These are phyloP conservation scores for Champsocephalus gunnari DNA, from an alignment of 2,797 vertebrate genomes.

Conservation along the genomic window DNA sequence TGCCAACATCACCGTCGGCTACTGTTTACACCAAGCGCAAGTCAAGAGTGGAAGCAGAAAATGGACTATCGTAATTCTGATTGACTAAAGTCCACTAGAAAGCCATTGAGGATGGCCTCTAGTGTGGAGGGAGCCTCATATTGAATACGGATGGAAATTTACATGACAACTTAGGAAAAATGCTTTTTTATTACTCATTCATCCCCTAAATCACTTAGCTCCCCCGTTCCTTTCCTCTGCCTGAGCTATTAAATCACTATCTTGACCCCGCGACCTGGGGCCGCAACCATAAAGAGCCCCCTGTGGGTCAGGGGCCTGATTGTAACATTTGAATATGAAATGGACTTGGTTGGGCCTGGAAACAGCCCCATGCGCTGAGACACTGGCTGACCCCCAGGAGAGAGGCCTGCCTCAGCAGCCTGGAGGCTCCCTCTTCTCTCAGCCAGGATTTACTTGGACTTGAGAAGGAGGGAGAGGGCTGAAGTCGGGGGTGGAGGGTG, in stretches of 20 bases:
- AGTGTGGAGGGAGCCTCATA: conserved; percentile 64
- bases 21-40: conserved; percentile 73
- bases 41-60: conserved; percentile 68
- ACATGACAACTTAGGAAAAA: conserved; percentile 87
- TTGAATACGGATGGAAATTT: conserved; percentile 77
- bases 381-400: conserved; percentile 84
- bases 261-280: conserved; percentile 87
- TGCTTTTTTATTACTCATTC: conserved; percentile 88
- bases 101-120: conserved; percentile 65
- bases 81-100: conserved; percentile 71
- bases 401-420: conserved; percentile 79
- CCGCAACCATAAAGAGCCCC: conserved; percentile 86
- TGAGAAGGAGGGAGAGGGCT: conserved; percentile 75
- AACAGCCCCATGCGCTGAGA: conserved; percentile 83
- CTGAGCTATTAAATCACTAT: conserved; percentile 88
- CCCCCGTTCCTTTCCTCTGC: conserved; percentile 80
- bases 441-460: conserved; percentile 85
- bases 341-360: conserved; percentile 84
- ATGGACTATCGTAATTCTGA: conserved; percentile 67
- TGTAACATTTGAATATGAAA: conserved; percentile 92
- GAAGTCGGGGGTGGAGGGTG: conserved; percentile 56
- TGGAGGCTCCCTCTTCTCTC: conserved; percentile 64
- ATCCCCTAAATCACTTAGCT: conserved; percentile 84
- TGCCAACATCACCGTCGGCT: conserved; percentile 46
- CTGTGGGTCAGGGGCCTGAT: conserved; percentile 86